These are phyloP conservation scores for Aspidapion aeneum DNA, from an alignment of 2,888 invertebrate species.

Conservation along the genomic window DNA sequence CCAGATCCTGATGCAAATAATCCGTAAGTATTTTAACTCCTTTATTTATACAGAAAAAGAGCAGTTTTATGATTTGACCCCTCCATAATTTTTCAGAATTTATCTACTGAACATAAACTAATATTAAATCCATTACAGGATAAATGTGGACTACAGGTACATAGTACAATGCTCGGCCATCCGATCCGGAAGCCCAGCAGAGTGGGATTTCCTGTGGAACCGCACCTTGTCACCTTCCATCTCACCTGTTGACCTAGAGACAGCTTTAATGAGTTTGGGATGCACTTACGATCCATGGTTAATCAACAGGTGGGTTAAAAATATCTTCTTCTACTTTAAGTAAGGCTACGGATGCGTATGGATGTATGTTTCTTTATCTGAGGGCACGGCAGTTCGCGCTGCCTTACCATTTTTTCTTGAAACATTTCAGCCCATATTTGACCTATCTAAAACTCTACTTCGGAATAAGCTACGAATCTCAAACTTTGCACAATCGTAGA, in stretches of 20 bases:
- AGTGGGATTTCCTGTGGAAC: slow-evolving; percentile 69
- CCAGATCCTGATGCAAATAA: slow-evolving; percentile 40
- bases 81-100: too few relatives aligned
- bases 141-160: slow-evolving; percentile 62
- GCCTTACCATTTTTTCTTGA: too few relatives aligned
- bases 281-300: slow-evolving; percentile 52
- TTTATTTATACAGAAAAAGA: not conserved
- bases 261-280: slow-evolving; percentile 51
- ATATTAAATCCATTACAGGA: slow-evolving; percentile 48
- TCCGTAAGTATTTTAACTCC: slow-evolving; percentile 35
- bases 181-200: slow-evolving; percentile 58
- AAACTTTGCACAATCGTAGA: too few relatives aligned
- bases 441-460: too few relatives aligned
- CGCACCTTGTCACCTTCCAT: slow-evolving; percentile 58
- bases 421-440: too few relatives aligned
- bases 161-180: slow-evolving; percentile 62
- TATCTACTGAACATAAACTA: too few relatives aligned
- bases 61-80: not conserved
- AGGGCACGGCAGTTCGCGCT: too few relatives aligned
- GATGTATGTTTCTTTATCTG: too few relatives aligned
- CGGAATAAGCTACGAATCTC: too few relatives aligned
- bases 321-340: too few relatives aligned
- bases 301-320: slow-evolving; percentile 53
- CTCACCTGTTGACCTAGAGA: slow-evolving; percentile 52
- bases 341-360: too few relatives aligned